Conservation (phyloP, 2,797 vertebrate genomes). For the Helicolenus hilgendorfi region DNA sequence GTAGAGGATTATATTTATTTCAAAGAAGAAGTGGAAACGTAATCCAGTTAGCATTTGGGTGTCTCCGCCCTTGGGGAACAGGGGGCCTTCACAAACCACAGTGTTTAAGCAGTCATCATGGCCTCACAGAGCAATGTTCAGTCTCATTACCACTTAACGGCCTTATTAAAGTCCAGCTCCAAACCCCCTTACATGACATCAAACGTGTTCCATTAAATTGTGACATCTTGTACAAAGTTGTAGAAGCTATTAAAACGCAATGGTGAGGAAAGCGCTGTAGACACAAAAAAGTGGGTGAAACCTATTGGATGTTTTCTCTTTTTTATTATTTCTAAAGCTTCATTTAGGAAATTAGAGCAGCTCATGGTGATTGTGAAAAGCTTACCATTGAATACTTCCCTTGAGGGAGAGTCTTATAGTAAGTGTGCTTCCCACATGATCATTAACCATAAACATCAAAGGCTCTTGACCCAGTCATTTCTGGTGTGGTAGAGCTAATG, state of each 20-base stretch:
- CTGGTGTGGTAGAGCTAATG: constrained; percentile 77
- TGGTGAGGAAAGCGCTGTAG: constrained; percentile 61
- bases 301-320: constrained; percentile 59
- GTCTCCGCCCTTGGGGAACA: constrained; percentile 65
- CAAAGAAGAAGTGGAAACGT: constrained; percentile 66
- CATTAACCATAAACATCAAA: constrained; percentile 85
- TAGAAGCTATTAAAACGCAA: constrained; percentile 79
- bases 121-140: constrained; percentile 79
- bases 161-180: constrained; percentile 86
- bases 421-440: constrained; percentile 80
- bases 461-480: constrained; percentile 83
- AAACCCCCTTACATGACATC: constrained; percentile 85
- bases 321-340: constrained; percentile 59
- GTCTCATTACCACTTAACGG: constrained; percentile 88
- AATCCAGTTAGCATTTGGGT: constrained; percentile 83
- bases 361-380: constrained; percentile 75
- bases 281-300: constrained; percentile 67
- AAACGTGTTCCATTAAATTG: constrained; percentile 85
- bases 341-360: constrained; percentile 81
- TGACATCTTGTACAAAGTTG: constrained; percentile 86
- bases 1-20: constrained; percentile 77
- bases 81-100: constrained; percentile 54
- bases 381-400: constrained; percentile 82
- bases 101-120: constrained; percentile 76
- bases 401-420: constrained; percentile 73